Evolutionary conservation across 2,113 vertebrate genomes (phyloP).

Genomic region (Erythrolamprus reginae): DNA sequence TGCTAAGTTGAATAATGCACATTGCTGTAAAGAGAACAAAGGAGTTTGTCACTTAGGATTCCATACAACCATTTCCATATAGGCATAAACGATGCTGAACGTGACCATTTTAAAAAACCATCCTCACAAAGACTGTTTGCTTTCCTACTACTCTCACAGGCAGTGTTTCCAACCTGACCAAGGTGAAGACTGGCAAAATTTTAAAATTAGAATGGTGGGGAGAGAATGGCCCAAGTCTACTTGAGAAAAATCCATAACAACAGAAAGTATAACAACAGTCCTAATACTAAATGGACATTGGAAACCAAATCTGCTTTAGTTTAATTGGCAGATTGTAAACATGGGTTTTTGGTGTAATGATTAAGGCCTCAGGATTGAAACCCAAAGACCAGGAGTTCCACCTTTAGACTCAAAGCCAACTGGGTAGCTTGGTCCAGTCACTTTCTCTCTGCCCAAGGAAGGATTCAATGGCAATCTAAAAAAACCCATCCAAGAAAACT

Average conservation of each 20-base stretch:
- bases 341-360: background rate
- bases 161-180: background rate
- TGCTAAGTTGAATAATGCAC: background rate
- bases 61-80: background rate
- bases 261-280: background rate
- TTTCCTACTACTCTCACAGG: background rate
- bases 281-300: background rate
- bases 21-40: background rate
- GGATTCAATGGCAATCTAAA: background rate
- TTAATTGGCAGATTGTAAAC: background rate
- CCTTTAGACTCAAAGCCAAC: background rate
- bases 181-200: background rate
- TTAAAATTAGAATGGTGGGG: background rate
- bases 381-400: background rate
- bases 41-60: background rate
- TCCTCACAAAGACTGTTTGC: background rate
- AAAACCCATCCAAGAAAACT: background rate
- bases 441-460: background rate
- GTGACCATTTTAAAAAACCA: background rate
- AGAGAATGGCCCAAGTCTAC: background rate
- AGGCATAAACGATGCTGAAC: background rate
- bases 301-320: background rate
- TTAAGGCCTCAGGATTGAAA: background rate
- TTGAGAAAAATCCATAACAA: background rate
- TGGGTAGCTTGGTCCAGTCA: background rate